A percentile compares a stretch with the other conserved stretches of the same genome.
Evolutionary conservation across 1,140 invertebrate genomes (phyloP).

Genomic region (Asbolus verrucosus): DNA sequence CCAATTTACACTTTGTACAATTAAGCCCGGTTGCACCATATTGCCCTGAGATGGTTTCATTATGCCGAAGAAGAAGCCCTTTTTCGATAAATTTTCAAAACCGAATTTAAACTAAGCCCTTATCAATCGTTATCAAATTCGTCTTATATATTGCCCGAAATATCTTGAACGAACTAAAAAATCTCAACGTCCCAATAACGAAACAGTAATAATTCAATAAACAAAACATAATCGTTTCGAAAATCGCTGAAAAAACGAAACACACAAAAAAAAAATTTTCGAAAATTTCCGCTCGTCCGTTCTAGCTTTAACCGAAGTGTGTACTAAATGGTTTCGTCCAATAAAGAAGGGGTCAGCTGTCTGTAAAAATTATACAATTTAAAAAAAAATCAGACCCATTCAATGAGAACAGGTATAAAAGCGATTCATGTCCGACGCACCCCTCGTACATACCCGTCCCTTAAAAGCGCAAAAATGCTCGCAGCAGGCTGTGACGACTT

Average conservation of each 20-base stretch:
- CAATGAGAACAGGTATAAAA: slow-evolving; percentile 55
- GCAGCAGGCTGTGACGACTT: not conserved
- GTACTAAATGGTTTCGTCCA: slow-evolving; percentile 49
- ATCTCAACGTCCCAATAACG: not conserved
- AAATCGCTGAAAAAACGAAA: slow-evolving; percentile 36
- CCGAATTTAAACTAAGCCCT: slow-evolving; percentile 15
- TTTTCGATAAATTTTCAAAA: slow-evolving; percentile 24
- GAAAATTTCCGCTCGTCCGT: slow-evolving; percentile 51
- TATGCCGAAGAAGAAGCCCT: slow-evolving; percentile 13
- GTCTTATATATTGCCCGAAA: slow-evolving; percentile 21
- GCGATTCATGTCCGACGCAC: slow-evolving; percentile 21
- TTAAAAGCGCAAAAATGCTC: not conserved
- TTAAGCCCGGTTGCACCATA: slow-evolving; percentile 51
- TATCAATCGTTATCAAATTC: not conserved
- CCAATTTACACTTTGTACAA: slow-evolving; percentile 8
- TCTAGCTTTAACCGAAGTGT: slow-evolving; percentile 50
- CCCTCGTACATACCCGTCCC: slow-evolving; percentile 2
- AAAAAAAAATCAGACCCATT: slow-evolving; percentile 52
- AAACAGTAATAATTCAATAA: not conserved
- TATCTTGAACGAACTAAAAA: slow-evolving; percentile 23
- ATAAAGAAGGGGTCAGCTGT: slow-evolving; percentile 54
- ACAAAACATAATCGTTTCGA: not conserved
- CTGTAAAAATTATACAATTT: slow-evolving; percentile 53
- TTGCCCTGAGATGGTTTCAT: slow-evolving; percentile 56
- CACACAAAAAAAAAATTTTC: slow-evolving; percentile 50